These are phyloP conservation scores for Pogonus chalceus DNA, from an alignment of 1,140 invertebrate genomes.

Conservation along the genomic window DNA sequence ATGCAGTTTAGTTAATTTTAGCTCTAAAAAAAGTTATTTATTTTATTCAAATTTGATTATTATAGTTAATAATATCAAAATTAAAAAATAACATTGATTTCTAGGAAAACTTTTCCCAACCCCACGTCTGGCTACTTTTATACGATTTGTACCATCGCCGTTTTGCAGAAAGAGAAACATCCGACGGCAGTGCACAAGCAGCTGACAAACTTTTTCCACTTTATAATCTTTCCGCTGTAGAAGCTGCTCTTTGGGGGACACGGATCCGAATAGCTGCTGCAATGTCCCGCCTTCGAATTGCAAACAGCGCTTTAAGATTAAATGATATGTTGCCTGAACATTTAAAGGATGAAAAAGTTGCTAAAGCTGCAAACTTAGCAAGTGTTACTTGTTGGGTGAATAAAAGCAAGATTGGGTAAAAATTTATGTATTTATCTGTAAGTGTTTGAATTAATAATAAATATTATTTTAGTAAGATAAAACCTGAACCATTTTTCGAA, in stretches of 20 bases:
- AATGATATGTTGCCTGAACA: constrained; percentile 56
- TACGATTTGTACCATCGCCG: constrained; percentile 52
- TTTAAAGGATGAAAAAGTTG: constrained; percentile 52
- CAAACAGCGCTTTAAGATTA: constrained; percentile 53
- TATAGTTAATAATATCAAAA: too few relatives aligned
- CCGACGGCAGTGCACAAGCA: constrained; percentile 23
- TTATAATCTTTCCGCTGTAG: constrained; percentile 41
- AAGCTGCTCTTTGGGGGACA: constrained; percentile 48
- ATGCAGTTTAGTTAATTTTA: too few relatives aligned
- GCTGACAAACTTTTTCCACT: constrained; percentile 36
- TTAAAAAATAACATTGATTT: not conserved
- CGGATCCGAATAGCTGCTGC: constrained; percentile 58
- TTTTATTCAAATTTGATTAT: too few relatives aligned
- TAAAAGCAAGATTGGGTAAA: constrained; percentile 54
- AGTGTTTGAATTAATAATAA: not conserved
- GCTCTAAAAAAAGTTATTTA: too few relatives aligned
- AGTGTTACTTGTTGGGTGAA: constrained; percentile 68
- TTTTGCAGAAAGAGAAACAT: constrained; percentile 38
- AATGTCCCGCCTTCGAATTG: constrained; percentile 54
- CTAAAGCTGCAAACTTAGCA: constrained; percentile 44
- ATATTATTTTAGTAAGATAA: not conserved
- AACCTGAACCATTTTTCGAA: not conserved
- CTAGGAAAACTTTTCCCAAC: not conserved
- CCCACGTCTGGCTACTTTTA: constrained; percentile 50
- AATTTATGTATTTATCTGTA: constrained; percentile 13